Conservation (phyloP, 2,888 invertebrate species). For the Leptarthrus brevirostris region DNA sequence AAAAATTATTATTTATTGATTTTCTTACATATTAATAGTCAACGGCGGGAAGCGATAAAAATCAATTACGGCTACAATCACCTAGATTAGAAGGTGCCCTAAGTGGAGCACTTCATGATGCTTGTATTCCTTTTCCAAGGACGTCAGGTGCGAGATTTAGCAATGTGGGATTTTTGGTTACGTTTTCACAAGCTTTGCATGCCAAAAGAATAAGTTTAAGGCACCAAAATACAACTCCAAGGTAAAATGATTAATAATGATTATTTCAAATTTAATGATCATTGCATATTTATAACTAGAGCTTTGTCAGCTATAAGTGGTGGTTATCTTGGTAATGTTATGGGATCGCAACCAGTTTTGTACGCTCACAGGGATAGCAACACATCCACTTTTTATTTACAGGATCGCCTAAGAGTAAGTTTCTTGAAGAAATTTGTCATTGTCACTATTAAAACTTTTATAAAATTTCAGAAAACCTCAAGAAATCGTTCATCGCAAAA, state of each 20-base stretch:
- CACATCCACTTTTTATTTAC: constrained; percentile 83
- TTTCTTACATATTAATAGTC: constrained; percentile 55
- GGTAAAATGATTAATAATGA: constrained; percentile 55
- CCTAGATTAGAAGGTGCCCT: constrained; percentile 66
- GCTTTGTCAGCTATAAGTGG: constrained; percentile 79
- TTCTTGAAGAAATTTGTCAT: not conserved
- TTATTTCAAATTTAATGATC: not conserved
- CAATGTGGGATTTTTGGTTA: constrained; percentile 85
- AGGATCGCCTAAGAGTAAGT: constrained; percentile 70
- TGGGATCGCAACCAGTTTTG: constrained; percentile 63
- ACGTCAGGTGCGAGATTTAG: constrained; percentile 95
- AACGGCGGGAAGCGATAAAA: constrained; percentile 62
- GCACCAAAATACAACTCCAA: constrained; percentile 81
- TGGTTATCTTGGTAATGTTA: constrained; percentile 66
- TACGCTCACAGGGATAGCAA: constrained; percentile 67
- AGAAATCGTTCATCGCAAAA: constrained; percentile 66
- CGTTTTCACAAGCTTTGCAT: constrained; percentile 82
- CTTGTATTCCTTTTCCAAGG: constrained; percentile 92
- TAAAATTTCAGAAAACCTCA: constrained; percentile 67
- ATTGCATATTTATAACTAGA: constrained; percentile 63
- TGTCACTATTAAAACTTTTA: too few relatives aligned
- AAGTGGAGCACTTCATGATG: constrained; percentile 70
- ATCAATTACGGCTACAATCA: constrained; percentile 64
- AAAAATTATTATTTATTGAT: too few relatives aligned
- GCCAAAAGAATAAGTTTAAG: constrained; percentile 77